Base-by-base conservation (phyloP, 2,797 vertebrate species). In the Sorex maritimensis region DNA sequence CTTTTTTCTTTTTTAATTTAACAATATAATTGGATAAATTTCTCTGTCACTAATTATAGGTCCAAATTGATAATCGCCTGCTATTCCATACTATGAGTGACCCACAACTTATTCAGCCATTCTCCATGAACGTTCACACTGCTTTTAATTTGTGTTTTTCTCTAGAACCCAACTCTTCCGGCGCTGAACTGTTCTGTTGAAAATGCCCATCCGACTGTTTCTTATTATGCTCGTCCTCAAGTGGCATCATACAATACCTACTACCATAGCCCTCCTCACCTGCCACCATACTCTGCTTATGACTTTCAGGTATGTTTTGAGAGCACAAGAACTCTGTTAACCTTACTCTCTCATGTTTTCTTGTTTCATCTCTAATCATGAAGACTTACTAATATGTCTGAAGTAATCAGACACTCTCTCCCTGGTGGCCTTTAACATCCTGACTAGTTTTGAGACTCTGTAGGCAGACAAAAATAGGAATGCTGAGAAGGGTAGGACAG, bases 241-340 rank as follows among this genome's bases (percentile, higher is more conserved):
- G 98, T 98, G 97, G 97, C 98, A 8, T 98, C 99, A 19, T 98
- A 99, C 92, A 99, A 98, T 97, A 98, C 98, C 4, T 99, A 98
- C 94, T 99, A 99, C 98, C 99, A 99, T 98, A 98, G 98, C 97
- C 98, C 99, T 97, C 99, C 99, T 97, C 99, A 99, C 94, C 98
- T 99, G 97, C 99, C 99, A 61, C 99, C 99, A 1, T 99, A 99
- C 98, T 99, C 99, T 0, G 98, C 99, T 14, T 99, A 99, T 1
- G 99, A 99, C 98, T 98, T 99, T 95, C 99, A 99, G 99, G 99
- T 99, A 98, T 72, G 95, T 81, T 79, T 67, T 0, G 0, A 94
- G 80, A 86, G 26, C 24, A 49, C 78, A 19, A 86, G 23, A 92
- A 89, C 73, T 94, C 55, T 55, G 61, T 26, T 68, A 46, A 10